Evolutionary conservation across 2,797 vertebrate genomes (phyloP), one percentile per base, ranked within the genome.

Genomic region (Pampus argenteus): DNA sequence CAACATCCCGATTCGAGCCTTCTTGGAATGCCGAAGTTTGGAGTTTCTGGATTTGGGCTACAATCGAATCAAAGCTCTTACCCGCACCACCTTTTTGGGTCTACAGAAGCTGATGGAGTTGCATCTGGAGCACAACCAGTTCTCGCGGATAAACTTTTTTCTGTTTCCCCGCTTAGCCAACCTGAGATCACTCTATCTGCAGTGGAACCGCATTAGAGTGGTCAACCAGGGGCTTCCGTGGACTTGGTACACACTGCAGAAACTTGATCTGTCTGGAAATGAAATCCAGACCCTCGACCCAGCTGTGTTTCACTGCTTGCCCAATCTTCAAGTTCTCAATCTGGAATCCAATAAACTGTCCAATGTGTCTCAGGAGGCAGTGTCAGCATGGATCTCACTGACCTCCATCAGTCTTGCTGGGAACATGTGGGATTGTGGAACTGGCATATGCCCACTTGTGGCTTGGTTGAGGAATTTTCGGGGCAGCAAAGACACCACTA

Each of bases 261-360:
- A 98, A 91, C 94, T 99, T 87, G 98, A 99, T 92, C 93, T 99
- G 81, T 98, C 98, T 1, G 98, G 98, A 50, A 99, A 99, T 54
- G 97, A 99, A 88, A 98, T 99, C 71, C 97, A 99, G 86, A 89
- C 83, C 18, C 85, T 95, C 68, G 95, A 95, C 55, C 96, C 97
- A 0, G 97, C 97, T 55, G 98, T 98, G 34, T 99, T 99, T 88
- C 97, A 98, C 87, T 98, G 97, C 86, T 95, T 99, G 63, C 98
- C 98, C 76, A 99, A 99, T 86, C 94, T 99, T 82, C 97, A 99
- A 66, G 96, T 98, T 78, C 95, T 99, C 45, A 99, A 99, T 85
- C 86, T 99, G 93, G 98, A 99, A 92, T 99, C 98, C 88, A 99
- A 99, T 93, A 99, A 99, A 80, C 93, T 99, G 74, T 98, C 97